Conservation (phyloP, 2,888 invertebrate genomes). For the Listrodromus nycthemerus region DNA sequence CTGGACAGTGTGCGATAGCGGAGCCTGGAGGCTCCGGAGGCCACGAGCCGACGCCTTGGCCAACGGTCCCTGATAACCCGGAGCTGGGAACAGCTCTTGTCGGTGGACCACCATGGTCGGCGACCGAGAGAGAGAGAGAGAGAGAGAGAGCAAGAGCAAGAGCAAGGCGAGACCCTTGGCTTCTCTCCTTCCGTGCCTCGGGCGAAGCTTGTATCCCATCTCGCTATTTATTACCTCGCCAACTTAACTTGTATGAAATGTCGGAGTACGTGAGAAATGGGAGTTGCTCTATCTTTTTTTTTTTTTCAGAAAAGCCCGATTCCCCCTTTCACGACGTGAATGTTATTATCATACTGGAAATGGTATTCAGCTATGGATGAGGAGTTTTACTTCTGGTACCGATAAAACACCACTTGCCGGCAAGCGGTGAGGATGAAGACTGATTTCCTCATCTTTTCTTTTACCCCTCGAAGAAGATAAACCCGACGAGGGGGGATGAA, state of each 20-base stretch:
- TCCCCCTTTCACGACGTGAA: neutral
- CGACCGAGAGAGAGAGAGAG: constrained; percentile 4
- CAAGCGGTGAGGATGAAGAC: neutral
- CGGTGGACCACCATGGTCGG: constrained; percentile 49
- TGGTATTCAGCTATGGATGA: neutral
- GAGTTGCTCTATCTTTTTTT: constrained; percentile 4
- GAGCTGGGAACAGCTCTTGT: constrained; percentile 36
- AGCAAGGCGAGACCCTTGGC: constrained; percentile 66
- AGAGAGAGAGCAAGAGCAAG: neutral
- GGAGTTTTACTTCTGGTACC: neutral
- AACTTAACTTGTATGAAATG: constrained; percentile 75
- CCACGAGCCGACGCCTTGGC: constrained; percentile 67
- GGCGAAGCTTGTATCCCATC: constrained; percentile 62
- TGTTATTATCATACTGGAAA: neutral
- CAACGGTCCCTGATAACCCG: constrained; percentile 67
- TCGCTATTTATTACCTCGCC: constrained; percentile 75
- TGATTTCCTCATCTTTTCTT: neutral
- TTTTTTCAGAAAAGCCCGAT: neutral
- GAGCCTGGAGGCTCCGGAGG: constrained; percentile 69
- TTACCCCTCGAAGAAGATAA: neutral
- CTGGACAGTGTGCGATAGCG: constrained; percentile 82
- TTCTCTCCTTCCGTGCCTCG: constrained; percentile 48
- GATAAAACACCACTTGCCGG: no score
- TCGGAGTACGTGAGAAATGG: constrained; percentile 72
- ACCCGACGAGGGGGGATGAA: constrained; percentile 1